Conservation (phyloP, 2,888 invertebrate species). For the Pemphredon lugubris region DNA sequence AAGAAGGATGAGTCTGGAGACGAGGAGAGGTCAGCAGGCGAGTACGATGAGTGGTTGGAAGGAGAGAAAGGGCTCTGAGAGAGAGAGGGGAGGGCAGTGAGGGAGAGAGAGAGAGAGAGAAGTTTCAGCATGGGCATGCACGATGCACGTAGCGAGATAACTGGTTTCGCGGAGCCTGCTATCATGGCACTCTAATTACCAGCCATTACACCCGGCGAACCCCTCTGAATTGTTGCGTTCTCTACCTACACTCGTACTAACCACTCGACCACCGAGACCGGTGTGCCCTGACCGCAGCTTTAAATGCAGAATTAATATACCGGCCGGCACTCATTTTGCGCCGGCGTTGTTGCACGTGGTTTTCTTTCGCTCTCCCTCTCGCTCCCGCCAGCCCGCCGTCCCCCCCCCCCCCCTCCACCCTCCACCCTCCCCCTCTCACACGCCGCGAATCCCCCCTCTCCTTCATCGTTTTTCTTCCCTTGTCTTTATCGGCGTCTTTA, state of each 20-base stretch:
- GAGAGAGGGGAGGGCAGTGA: slow-evolving; percentile 36
- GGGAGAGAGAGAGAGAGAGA: slow-evolving; percentile 47
- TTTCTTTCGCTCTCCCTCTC: slow-evolving; percentile 61
- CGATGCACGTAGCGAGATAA: slow-evolving; percentile 79
- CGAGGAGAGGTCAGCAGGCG: slow-evolving; percentile 35
- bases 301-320: slow-evolving; percentile 78
- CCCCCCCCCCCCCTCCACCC: too few relatives aligned
- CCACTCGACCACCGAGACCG: slow-evolving; percentile 74
- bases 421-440: too few relatives aligned
- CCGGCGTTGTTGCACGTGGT: slow-evolving; percentile 71
- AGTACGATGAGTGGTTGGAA: slow-evolving; percentile 41
- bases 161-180: slow-evolving; percentile 78
- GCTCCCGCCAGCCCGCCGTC: too few relatives aligned
- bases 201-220: slow-evolving; percentile 77
- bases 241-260: slow-evolving; percentile 74
- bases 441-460: too few relatives aligned
- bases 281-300: slow-evolving; percentile 76
- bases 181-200: slow-evolving; percentile 80
- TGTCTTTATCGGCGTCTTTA: background rate
- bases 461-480: slow-evolving; percentile 2
- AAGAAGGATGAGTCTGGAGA: slow-evolving; percentile 35
- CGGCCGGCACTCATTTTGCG: slow-evolving; percentile 72
- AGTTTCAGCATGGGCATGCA: slow-evolving; percentile 70
- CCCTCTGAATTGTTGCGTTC: slow-evolving; percentile 78
- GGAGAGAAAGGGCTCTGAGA: slow-evolving; percentile 36